Evolutionary conservation across 2,797 vertebrate genomes (phyloP).

Genomic region (Echiichthys vipera): DNA sequence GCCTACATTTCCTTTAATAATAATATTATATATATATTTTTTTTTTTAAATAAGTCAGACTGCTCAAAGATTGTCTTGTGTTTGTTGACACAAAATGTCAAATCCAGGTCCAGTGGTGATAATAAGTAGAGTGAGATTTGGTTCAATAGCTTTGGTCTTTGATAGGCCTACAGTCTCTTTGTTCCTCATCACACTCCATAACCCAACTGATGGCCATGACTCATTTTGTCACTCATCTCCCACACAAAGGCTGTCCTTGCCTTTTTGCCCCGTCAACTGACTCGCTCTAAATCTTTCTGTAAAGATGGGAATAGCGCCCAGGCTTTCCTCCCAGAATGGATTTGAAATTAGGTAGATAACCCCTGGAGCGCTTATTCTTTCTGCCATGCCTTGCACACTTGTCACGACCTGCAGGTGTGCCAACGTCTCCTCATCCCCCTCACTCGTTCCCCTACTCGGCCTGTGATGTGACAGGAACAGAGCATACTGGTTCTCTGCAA

Average conservation of each 20-base stretch:
- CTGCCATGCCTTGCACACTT: slow-evolving; percentile 66
- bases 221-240: slow-evolving; percentile 81
- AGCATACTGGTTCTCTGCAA: slow-evolving; percentile 62
- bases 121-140: slow-evolving; percentile 40
- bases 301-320: slow-evolving; percentile 68
- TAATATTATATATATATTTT: too few species aligned
- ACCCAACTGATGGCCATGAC: slow-evolving; percentile 68
- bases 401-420: slow-evolving; percentile 67
- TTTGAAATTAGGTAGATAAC: slow-evolving; percentile 78
- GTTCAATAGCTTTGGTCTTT: slow-evolving; percentile 58
- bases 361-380: slow-evolving; percentile 62
- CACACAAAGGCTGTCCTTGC: slow-evolving; percentile 77
- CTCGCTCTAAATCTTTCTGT: slow-evolving; percentile 78
- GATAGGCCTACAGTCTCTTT: slow-evolving; percentile 65
- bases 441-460: slow-evolving; percentile 25
- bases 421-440: slow-evolving; percentile 29
- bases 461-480: slow-evolving; percentile 67
- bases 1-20: slow-evolving; percentile 13
- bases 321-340: slow-evolving; percentile 67
- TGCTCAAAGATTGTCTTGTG: neutral
- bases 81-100: slow-evolving; percentile 26
- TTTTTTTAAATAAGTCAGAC: neutral
- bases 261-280: slow-evolving; percentile 70
- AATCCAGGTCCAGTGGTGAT: slow-evolving; percentile 23
- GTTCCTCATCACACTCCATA: slow-evolving; percentile 77